Conservation (phyloP, 2,888 invertebrate species). For the Nowickia ferox region DNA sequence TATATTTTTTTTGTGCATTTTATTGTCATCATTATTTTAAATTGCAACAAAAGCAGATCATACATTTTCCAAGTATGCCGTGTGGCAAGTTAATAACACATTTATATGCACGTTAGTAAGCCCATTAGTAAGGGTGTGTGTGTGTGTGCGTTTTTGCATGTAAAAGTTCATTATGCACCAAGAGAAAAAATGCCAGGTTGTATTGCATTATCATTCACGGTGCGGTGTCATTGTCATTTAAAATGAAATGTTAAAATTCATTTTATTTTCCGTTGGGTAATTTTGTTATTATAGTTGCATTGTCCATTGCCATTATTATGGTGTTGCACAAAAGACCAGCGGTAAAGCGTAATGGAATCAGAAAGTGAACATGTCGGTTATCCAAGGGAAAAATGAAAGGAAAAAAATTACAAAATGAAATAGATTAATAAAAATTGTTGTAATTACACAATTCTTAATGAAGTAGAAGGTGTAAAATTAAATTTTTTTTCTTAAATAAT, state of each 20-base stretch:
- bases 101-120: neutral
- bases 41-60: conserved; percentile 7
- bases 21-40: conserved; percentile 34
- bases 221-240: conserved; percentile 17
- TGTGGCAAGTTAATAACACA: neutral
- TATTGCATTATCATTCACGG: conserved; percentile 25
- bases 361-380: neutral
- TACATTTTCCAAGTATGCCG: neutral
- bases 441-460: neutral
- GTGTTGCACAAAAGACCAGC: neutral
- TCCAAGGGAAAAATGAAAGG: neutral
- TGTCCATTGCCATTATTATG: conserved; percentile 1
- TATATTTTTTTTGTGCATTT: conserved; percentile 11
- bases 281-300: conserved; percentile 22
- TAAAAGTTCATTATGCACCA: conserved; percentile 4
- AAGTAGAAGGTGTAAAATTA: neutral
- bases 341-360: conserved; percentile 9
- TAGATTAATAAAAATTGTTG: neutral
- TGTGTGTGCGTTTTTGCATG: neutral
- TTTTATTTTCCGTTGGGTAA: conserved; percentile 22
- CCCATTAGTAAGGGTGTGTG: neutral
- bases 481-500: too few species aligned
- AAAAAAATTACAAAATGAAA: conserved; percentile 15
- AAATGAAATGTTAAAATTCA: conserved; percentile 21
- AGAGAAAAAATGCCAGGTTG: conserved; percentile 8